Conservation (phyloP, 2,797 vertebrate genomes). For the Protonibea diacanthus region DNA sequence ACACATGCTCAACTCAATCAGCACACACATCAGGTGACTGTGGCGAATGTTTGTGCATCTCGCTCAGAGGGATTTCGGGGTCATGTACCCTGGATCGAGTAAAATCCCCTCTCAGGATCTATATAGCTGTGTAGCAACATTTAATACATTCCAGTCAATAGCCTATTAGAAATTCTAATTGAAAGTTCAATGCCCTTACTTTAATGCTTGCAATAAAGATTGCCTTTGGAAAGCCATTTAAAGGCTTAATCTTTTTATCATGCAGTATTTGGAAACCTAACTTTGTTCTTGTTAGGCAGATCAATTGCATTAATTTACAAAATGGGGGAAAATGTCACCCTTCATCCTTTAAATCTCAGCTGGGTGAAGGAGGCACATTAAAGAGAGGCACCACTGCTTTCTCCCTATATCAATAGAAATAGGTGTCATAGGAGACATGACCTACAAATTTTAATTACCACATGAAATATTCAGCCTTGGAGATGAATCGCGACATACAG, state of each 20-base stretch:
- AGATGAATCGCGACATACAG: constrained; percentile 81
- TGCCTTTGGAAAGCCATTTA: constrained; percentile 95
- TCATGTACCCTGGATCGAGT: constrained; percentile 82
- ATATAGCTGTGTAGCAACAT: constrained; percentile 91
- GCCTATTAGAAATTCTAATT: constrained; percentile 98
- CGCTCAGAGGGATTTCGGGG: constrained; percentile 78
- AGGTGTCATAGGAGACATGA: constrained; percentile 93
- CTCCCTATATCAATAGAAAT: constrained; percentile 89
- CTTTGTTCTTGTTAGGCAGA: constrained; percentile 98
- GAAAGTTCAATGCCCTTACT: constrained; percentile 94
- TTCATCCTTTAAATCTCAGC: constrained; percentile 94
- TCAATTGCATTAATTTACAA: constrained; percentile 98
- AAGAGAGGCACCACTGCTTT: constrained; percentile 85
- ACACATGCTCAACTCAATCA: constrained; percentile 52
- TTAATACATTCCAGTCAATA: constrained; percentile 98
- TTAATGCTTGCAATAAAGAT: constrained; percentile 91
- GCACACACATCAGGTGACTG: constrained; percentile 53
- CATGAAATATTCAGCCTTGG: constrained; percentile 93
- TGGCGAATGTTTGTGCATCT: constrained; percentile 56
- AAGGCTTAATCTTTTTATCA: constrained; percentile 98
- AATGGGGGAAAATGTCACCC: constrained; percentile 96
- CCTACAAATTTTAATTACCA: constrained; percentile 98
- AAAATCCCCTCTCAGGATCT: constrained; percentile 88
- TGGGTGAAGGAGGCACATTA: constrained; percentile 87
- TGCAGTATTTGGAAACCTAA: constrained; percentile 97